phyloP scores from a whole-genome alignment of 2,888 invertebrate genomes.

The Patella ulyssiponensis region DNA sequence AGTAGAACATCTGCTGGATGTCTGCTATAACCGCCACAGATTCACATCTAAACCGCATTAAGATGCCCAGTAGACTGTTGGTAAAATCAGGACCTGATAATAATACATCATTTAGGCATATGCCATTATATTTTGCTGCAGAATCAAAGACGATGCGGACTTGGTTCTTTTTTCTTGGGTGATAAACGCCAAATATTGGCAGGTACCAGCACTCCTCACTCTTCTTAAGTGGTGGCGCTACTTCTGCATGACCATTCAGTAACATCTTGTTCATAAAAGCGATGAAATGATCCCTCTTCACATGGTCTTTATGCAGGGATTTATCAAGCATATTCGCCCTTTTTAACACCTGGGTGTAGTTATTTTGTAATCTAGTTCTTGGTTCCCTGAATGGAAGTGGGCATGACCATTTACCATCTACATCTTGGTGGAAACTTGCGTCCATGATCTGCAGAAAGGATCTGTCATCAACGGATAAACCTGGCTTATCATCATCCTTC shows the following conservation, averaged over 20 bases:
- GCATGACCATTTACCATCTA: not conserved
- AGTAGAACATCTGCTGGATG: no score
- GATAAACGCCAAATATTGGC: not conserved
- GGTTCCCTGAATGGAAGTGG: not conserved
- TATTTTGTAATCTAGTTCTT: not conserved
- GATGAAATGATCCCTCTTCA: not conserved
- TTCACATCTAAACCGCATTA: no score
- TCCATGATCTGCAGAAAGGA: not conserved
- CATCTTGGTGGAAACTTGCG: not conserved
- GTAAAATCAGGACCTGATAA: no score
- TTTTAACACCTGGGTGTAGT: not conserved
- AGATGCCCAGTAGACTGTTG: no score
- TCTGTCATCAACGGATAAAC: not conserved
- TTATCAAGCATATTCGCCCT: not conserved
- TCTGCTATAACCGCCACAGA: no score
- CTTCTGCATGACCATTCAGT: not conserved
- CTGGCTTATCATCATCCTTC: not conserved
- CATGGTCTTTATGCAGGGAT: not conserved
- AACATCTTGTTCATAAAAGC: slow-evolving; percentile 1
- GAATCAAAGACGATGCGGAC: not conserved
- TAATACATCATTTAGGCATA: not conserved
- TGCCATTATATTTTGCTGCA: not conserved
- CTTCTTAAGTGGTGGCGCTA: not conserved
- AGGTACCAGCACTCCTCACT: not conserved
- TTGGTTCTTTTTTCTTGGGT: not conserved